Percentiles rank a stretch among this genome's conserved stretches.
Evolutionary conservation across 1,140 invertebrate species (phyloP).

Genomic region (Aethina tumida): DNA sequence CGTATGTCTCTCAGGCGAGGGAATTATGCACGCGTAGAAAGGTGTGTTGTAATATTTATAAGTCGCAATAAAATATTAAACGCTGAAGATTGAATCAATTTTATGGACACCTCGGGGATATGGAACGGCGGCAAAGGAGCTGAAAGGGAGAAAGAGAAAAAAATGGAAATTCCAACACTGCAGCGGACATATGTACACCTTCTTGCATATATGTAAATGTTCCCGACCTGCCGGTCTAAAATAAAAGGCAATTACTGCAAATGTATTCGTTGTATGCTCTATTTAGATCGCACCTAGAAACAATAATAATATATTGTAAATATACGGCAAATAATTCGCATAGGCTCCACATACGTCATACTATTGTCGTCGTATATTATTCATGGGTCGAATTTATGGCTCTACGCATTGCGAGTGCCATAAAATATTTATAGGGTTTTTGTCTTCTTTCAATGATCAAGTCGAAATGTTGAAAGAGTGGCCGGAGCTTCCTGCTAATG

Average conservation of each 20-base stretch:
- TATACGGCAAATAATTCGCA: neutral
- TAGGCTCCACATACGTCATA: neutral
- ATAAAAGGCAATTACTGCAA: constrained; percentile 1
- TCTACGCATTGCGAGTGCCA: no score
- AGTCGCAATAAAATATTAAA: no score
- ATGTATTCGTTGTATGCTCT: constrained; percentile 1
- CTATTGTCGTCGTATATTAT: constrained; percentile 1
- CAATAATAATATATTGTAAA: constrained; percentile 3
- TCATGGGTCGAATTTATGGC: no score
- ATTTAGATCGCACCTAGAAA: constrained; percentile 3
- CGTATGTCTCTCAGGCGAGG: no score
- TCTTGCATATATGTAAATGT: no score
- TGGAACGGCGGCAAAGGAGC: no score
- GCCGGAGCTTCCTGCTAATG: no score
- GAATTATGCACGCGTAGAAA: no score
- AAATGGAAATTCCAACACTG: constrained; percentile 1
- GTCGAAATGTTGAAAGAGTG: no score
- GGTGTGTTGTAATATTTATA: no score
- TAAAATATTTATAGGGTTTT: neutral
- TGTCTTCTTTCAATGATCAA: neutral
- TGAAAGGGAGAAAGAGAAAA: neutral
- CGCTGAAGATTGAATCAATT: no score
- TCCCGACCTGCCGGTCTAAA: constrained; percentile 2
- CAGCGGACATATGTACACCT: neutral
- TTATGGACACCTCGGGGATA: no score